Conservation (phyloP, 1,140 invertebrate species). For the Episyrphus balteatus region DNA sequence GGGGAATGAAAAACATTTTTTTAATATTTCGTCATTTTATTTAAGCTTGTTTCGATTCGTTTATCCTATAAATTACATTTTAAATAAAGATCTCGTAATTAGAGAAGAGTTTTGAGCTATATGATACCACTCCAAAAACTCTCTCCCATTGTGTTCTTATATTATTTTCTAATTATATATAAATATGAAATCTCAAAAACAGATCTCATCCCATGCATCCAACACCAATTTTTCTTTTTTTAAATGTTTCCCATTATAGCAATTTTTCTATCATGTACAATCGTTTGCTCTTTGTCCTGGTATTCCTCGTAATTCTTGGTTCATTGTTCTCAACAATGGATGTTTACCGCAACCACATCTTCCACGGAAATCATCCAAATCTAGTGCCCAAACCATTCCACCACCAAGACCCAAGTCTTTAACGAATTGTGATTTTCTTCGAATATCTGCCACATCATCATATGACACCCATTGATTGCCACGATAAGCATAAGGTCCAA, state of each 20-base stretch:
- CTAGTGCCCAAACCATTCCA: slow-evolving; percentile 68
- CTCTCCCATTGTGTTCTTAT: too few relatives aligned
- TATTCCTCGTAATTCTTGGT: slow-evolving; percentile 43
- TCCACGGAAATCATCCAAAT: slow-evolving; percentile 62
- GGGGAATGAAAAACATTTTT: too few relatives aligned
- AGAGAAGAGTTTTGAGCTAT: too few relatives aligned
- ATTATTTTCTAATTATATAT: too few relatives aligned
- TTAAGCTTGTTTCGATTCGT: too few relatives aligned
- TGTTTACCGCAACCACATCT: slow-evolving; percentile 50
- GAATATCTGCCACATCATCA: slow-evolving; percentile 58
- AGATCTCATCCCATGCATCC: too few relatives aligned
- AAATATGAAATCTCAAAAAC: too few relatives aligned
- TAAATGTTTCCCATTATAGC: background rate
- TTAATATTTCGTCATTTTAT: too few relatives aligned
- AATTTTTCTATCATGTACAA: slow-evolving; percentile 22
- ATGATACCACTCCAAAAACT: too few relatives aligned
- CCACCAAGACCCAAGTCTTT: slow-evolving; percentile 52
- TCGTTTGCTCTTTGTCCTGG: slow-evolving; percentile 35
- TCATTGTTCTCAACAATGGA: slow-evolving; percentile 45
- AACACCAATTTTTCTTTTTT: too few relatives aligned
- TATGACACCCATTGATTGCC: slow-evolving; percentile 75
- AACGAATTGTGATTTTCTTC: slow-evolving; percentile 45
- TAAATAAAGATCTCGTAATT: too few relatives aligned
- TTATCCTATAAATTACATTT: too few relatives aligned
- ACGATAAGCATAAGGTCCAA: slow-evolving; percentile 61